phyloP scores from a whole-genome alignment of 1,140 invertebrate genomes.

The Drosophila jambulina region DNA sequence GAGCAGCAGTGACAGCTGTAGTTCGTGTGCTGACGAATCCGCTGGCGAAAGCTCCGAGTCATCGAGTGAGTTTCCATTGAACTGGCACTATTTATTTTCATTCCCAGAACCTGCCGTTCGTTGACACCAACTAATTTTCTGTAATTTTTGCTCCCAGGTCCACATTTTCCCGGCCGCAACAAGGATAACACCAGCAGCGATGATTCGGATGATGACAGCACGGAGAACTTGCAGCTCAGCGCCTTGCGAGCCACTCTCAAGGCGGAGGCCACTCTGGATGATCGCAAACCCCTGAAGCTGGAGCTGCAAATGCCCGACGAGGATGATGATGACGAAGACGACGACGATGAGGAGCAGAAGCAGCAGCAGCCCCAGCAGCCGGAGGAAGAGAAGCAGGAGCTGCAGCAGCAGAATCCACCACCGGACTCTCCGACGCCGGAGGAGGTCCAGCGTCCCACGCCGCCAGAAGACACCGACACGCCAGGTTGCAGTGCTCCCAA shows the following conservation, averaged over 20 bases:
- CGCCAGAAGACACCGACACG: conserved; percentile 3
- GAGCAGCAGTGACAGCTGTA: conserved; percentile 34
- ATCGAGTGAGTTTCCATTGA: conserved; percentile 10
- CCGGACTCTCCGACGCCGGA: not conserved
- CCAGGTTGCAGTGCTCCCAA: conserved; percentile 37
- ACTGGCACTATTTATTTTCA: not conserved
- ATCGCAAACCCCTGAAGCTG: conserved; percentile 46
- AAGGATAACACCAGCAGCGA: conserved; percentile 31
- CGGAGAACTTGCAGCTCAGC: conserved; percentile 54
- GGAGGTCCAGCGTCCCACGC: not conserved
- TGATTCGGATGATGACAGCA: conserved; percentile 51
- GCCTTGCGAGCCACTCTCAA: conserved; percentile 52
- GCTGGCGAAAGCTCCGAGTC: conserved; percentile 25
- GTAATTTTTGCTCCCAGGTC: not conserved
- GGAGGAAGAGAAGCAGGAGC: not conserved
- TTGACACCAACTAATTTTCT: not conserved
- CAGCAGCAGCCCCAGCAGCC: not conserved
- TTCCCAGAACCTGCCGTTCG: not conserved
- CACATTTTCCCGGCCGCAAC: not conserved
- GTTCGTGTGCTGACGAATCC: conserved; percentile 44
- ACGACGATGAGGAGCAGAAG: conserved; percentile 1
- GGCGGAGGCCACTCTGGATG: conserved; percentile 46
- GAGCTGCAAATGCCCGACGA: conserved; percentile 12
- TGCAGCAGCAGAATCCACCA: not conserved
- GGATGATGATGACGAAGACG: not conserved